Conservation (phyloP, 2,888 invertebrate genomes). For the Lycophotia porphyrea region DNA sequence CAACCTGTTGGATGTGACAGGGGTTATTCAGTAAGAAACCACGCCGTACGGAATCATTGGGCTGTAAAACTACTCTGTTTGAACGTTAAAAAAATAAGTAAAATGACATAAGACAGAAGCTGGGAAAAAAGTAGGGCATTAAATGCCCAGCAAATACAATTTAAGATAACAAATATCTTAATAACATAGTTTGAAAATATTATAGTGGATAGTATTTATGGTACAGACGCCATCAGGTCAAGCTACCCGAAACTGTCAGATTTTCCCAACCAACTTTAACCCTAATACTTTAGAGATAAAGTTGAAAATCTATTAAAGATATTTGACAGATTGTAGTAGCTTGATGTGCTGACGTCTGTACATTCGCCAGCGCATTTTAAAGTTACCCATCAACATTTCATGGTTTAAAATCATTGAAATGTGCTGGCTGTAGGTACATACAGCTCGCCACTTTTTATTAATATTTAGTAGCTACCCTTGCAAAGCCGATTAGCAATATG, state of each 20-base stretch:
- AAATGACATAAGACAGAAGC: neutral
- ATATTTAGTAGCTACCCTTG: neutral
- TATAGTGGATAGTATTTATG: neutral
- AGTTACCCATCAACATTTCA: too few species aligned
- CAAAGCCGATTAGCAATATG: neutral
- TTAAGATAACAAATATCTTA: neutral
- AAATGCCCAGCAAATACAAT: neutral
- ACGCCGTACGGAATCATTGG: conserved; percentile 7
- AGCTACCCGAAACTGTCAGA: too few species aligned
- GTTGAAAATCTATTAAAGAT: too few species aligned
- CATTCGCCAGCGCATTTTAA: too few species aligned
- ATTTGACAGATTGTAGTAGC: too few species aligned
- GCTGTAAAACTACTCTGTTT: neutral
- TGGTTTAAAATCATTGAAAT: too few species aligned
- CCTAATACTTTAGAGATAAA: too few species aligned
- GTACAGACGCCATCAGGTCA: too few species aligned
- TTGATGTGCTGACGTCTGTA: too few species aligned
- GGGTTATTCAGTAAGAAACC: conserved; percentile 50
- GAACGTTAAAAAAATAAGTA: neutral
- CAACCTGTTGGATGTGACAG: conserved; percentile 60
- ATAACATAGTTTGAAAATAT: neutral
- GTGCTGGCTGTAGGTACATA: too few species aligned
- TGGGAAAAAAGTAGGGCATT: neutral
- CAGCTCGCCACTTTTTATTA: neutral
- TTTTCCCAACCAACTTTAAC: too few species aligned